Evolutionary conservation across 2,888 invertebrate species (phyloP).

Genomic region (Trissolcus brochymenae): DNA sequence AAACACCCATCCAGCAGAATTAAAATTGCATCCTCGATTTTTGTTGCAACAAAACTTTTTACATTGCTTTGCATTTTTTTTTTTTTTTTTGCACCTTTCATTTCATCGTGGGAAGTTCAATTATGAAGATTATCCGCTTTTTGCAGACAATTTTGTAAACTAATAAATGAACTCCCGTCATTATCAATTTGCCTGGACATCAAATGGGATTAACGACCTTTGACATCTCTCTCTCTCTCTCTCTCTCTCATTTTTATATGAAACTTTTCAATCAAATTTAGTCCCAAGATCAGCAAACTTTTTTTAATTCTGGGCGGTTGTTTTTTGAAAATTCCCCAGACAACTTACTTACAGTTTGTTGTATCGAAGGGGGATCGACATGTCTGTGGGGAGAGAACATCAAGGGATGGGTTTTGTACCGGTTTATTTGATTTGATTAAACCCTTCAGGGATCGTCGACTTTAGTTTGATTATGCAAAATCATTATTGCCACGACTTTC

Average conservation of each 20-base stretch:
- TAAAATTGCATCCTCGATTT: too few relatives aligned
- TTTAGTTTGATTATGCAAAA: constrained; percentile 51
- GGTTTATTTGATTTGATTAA: constrained; percentile 48
- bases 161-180: constrained; percentile 23
- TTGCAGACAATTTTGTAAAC: constrained; percentile 11
- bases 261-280: too few relatives aligned
- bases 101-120: too few relatives aligned
- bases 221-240: constrained; percentile 25
- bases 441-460: constrained; percentile 42
- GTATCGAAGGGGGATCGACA: constrained; percentile 10
- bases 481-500: constrained; percentile 32
- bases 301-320: neutral
- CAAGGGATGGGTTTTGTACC: constrained; percentile 26
- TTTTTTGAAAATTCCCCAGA: constrained; percentile 17
- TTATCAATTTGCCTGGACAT: constrained; percentile 32
- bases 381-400: constrained; percentile 9
- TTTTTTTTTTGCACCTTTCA: neutral
- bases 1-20: too few relatives aligned
- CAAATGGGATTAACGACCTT: constrained; percentile 34
- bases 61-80: too few relatives aligned
- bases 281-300: neutral
- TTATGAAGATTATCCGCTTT: too few relatives aligned
- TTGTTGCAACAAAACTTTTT: too few relatives aligned
- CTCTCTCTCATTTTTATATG: constrained; percentile 9
- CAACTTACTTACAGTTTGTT: constrained; percentile 1